Conservation (phyloP, 2,797 vertebrate genomes). For the Molossus alvarezi region DNA sequence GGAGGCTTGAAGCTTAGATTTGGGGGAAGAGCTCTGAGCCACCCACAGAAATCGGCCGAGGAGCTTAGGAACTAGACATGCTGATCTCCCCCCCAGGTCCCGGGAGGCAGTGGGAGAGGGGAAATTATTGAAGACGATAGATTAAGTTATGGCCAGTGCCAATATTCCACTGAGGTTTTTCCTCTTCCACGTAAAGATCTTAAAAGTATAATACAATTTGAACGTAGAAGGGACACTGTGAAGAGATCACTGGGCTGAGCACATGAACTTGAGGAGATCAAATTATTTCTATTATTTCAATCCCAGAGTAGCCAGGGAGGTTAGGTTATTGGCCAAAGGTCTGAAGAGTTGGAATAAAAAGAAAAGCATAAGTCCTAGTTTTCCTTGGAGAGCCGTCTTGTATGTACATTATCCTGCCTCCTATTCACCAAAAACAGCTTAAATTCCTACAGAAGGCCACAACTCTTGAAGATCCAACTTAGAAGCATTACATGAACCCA, state of each 20-base stretch:
- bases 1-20: background rate
- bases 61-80: background rate
- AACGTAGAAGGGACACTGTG: background rate
- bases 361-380: background rate
- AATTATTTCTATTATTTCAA: slow-evolving; percentile 56
- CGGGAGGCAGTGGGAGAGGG: background rate
- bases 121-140: background rate
- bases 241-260: background rate
- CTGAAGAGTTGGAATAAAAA: background rate
- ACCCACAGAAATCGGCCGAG: background rate
- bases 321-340: background rate
- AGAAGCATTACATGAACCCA: slow-evolving; percentile 58
- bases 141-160: background rate
- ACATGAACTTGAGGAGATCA: slow-evolving; percentile 45
- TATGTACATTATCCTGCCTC: background rate
- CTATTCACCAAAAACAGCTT: background rate
- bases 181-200: background rate
- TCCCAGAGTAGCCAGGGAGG: background rate
- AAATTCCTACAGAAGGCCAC: background rate
- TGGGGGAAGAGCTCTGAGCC: background rate
- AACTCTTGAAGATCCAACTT: slow-evolving; percentile 64
- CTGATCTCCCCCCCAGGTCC: background rate
- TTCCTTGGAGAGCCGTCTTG: background rate
- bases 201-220: slow-evolving; percentile 40
- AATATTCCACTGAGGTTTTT: background rate